Percentiles rank a stretch among this genome's conserved stretches.
Evolutionary conservation across 2,113 vertebrate species (phyloP).

Genomic region (Nerophis ophidion): DNA sequence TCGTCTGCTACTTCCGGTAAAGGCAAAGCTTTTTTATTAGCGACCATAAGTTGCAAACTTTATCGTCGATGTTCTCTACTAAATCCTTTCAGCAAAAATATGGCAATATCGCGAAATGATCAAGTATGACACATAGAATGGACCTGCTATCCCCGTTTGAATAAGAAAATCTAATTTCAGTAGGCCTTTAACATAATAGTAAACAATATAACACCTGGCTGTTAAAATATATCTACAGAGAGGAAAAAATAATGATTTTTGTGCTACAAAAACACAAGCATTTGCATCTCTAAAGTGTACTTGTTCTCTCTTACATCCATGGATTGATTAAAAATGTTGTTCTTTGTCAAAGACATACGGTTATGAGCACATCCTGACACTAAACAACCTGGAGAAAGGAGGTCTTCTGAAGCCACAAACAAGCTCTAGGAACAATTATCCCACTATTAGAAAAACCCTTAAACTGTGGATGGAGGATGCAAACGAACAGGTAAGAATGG

Average conservation of each 20-base stretch:
- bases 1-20: too few relatives aligned
- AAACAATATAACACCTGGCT: not conserved
- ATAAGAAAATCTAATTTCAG: too few relatives aligned
- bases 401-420: constrained; percentile 85
- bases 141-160: too few relatives aligned
- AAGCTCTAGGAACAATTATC: constrained; percentile 87
- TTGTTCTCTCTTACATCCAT: not conserved
- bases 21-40: too few relatives aligned
- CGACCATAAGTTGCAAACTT: too few relatives aligned
- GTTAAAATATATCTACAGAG: not conserved
- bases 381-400: constrained; percentile 90
- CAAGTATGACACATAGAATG: too few relatives aligned
- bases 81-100: too few relatives aligned
- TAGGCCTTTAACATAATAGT: not conserved
- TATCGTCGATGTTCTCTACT: too few relatives aligned
- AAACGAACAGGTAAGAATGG: constrained; percentile 82
- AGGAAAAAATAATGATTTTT: not conserved
- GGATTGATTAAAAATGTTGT: not conserved
- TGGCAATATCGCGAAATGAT: too few relatives aligned
- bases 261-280: too few relatives aligned
- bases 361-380: constrained; percentile 89
- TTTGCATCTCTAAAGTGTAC: not conserved
- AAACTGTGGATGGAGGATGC: constrained; percentile 98
- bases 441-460: constrained; percentile 91
- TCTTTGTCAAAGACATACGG: constrained; percentile 81